Conservation (phyloP, 2,888 invertebrate genomes). For the Troides oblongomaculatus region DNA sequence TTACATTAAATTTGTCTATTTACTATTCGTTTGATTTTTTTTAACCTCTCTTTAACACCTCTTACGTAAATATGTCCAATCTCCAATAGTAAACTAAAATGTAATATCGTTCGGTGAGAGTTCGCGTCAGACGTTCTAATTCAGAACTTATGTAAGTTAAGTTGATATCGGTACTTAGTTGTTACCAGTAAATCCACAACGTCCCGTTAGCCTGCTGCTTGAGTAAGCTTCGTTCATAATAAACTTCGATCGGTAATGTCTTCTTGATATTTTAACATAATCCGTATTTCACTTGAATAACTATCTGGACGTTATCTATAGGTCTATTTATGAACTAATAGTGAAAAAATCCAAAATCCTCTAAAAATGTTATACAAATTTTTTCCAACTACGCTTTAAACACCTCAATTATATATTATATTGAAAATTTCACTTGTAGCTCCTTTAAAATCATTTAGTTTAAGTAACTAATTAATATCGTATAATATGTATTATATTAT, state of each 20-base stretch:
- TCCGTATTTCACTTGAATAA: too few species aligned
- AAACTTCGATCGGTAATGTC: not conserved
- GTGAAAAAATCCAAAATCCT: too few species aligned
- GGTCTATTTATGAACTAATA: too few species aligned
- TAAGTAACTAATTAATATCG: too few species aligned
- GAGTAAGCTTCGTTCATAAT: not conserved
- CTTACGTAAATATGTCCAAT: not conserved
- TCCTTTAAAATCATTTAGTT: too few species aligned
- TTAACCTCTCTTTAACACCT: not conserved
- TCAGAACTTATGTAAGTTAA: not conserved
- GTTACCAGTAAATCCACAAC: not conserved
- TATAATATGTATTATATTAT: too few species aligned
- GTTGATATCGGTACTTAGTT: conserved; percentile 1
- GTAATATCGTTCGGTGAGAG: too few species aligned
- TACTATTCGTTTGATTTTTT: conserved; percentile 59
- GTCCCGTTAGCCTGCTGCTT: not conserved
- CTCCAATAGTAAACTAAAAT: not conserved
- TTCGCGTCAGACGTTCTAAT: not conserved
- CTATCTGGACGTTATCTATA: too few species aligned
- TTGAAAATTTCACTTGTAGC: too few species aligned
- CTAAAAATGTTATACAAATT: too few species aligned
- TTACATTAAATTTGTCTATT: conserved; percentile 78
- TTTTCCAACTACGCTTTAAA: too few species aligned
- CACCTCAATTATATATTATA: too few species aligned
- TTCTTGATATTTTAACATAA: not conserved